Evolutionary conservation across 2,797 vertebrate species (phyloP).

Genomic region (Sebastiscus tertius): DNA sequence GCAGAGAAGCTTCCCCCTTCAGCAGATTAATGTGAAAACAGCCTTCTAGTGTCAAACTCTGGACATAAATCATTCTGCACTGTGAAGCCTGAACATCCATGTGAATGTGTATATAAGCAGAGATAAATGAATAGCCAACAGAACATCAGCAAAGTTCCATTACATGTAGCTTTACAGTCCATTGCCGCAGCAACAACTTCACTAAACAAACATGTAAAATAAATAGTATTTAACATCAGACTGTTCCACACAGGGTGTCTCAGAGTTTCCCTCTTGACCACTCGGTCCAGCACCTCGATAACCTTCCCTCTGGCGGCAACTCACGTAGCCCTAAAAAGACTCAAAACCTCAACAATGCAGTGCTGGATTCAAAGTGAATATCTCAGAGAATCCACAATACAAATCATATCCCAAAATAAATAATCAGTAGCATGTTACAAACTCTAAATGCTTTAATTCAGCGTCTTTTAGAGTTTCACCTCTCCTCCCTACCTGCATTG

Average conservation of each 20-base stretch:
- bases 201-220: neutral
- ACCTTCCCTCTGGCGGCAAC: neutral
- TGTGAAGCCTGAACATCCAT: neutral
- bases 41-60: neutral
- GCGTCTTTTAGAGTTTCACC: neutral
- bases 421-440: neutral
- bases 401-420: neutral
- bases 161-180: neutral
- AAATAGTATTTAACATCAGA: neutral
- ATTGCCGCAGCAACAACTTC: neutral
- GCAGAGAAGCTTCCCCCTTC: neutral
- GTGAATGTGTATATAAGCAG: neutral
- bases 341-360: neutral
- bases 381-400: neutral
- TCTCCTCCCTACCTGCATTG: constrained; percentile 15
- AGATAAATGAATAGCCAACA: neutral
- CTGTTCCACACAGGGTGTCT: neutral
- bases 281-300: neutral
- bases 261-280: neutral
- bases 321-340: neutral
- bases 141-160: neutral
- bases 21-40: neutral
- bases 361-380: neutral
- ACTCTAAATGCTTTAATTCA: neutral
- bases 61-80: neutral